phyloP scores from a whole-genome alignment of 2,113 vertebrate genomes.

The Ceyx cyanopectus region DNA sequence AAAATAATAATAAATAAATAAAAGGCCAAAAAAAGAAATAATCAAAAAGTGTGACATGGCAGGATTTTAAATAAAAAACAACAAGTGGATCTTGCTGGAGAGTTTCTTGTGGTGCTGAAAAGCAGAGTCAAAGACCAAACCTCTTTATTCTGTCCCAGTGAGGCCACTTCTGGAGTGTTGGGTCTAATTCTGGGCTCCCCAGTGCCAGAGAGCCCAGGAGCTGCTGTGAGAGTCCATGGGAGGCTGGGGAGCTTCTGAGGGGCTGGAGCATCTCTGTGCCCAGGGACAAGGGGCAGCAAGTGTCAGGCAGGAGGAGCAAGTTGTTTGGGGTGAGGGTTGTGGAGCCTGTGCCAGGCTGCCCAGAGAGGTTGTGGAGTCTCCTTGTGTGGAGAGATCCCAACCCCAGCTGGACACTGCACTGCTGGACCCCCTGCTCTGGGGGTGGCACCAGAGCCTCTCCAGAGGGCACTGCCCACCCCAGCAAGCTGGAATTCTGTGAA shows the following conservation, averaged over 20 bases:
- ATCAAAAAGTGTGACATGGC: accelerated
- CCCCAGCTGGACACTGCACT: too few relatives aligned
- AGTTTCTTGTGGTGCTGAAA: background rate
- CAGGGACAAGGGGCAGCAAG: too few relatives aligned
- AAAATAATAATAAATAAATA: too few relatives aligned
- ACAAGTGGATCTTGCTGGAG: background rate
- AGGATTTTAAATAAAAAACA: background rate
- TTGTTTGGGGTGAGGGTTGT: too few relatives aligned
- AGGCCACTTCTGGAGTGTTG: background rate
- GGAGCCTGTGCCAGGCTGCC: too few relatives aligned
- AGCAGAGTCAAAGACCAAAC: background rate
- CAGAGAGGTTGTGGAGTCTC: too few relatives aligned
- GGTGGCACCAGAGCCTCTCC: too few relatives aligned
- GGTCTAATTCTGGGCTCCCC: background rate
- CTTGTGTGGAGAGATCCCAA: too few relatives aligned
- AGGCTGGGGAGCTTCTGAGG: background rate
- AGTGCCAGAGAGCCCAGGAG: background rate
- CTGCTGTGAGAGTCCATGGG: background rate
- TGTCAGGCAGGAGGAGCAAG: too few relatives aligned
- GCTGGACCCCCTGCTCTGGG: too few relatives aligned
- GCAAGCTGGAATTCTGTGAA: background rate
- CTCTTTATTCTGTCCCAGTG: background rate
- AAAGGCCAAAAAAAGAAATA: background rate
- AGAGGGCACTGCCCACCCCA: background rate
- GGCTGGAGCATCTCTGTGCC: too few relatives aligned